Evolutionary conservation across 1,140 invertebrate species (phyloP).

Genomic region (Dreissena polymorpha): DNA sequence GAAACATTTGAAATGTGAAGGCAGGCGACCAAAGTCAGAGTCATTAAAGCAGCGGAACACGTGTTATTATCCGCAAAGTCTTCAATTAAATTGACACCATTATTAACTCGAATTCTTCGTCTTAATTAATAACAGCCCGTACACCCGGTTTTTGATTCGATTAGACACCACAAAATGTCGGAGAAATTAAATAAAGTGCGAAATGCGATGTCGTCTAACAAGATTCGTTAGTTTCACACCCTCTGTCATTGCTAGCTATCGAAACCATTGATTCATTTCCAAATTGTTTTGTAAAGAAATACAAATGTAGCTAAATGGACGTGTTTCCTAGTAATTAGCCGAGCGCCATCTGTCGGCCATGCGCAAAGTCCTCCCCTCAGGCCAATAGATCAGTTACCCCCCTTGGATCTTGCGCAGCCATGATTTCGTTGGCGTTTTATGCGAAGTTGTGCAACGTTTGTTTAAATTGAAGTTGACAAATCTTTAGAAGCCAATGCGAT

Average conservation of each 20-base stretch:
- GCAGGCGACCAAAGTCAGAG: too few species aligned
- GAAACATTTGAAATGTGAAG: too few species aligned
- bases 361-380: constrained; percentile 38
- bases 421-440: too few species aligned
- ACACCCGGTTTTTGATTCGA: constrained; percentile 18
- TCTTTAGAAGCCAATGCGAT: neutral
- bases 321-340: constrained; percentile 45
- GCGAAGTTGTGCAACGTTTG: neutral
- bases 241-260: constrained; percentile 40
- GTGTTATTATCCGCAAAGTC: neutral
- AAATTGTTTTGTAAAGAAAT: constrained; percentile 41
- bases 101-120: constrained; percentile 14
- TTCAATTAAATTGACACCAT: neutral
- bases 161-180: constrained; percentile 48
- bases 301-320: constrained; percentile 26
- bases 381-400: constrained; percentile 50
- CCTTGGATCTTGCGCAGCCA: constrained; percentile 15
- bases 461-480: neutral
- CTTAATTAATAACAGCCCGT: constrained; percentile 52
- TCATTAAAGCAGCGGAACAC: neutral
- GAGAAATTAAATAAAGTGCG: constrained; percentile 50
- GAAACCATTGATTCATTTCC: constrained; percentile 51
- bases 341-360: constrained; percentile 39
- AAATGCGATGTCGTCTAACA: constrained; percentile 33
- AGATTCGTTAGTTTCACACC: constrained; percentile 37